phyloP scores from a whole-genome alignment of 2,888 invertebrate species.

The Rotaria magnacalcarata region DNA sequence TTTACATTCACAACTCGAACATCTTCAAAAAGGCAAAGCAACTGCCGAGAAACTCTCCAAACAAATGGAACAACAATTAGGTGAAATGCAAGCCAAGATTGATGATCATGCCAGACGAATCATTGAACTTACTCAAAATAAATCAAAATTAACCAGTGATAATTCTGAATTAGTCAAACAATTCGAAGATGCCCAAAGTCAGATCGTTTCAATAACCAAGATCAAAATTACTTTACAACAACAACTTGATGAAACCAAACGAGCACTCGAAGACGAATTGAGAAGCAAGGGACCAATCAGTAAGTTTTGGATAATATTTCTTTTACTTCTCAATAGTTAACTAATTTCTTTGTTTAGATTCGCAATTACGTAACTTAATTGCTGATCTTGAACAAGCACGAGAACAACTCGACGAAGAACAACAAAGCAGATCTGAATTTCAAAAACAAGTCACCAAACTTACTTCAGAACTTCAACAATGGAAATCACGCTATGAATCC shows the following conservation, averaged over 20 bases:
- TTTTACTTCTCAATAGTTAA: too few species aligned
- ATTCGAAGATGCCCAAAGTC: slow-evolving; percentile 95
- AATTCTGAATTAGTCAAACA: slow-evolving; percentile 92
- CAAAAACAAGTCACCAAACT: slow-evolving; percentile 98
- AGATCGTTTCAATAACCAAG: slow-evolving; percentile 79
- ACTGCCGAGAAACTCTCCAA: slow-evolving; percentile 97
- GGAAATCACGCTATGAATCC: slow-evolving; percentile 97
- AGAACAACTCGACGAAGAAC: slow-evolving; percentile 98
- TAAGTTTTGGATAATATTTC: slow-evolving; percentile 45
- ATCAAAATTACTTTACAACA: slow-evolving; percentile 81
- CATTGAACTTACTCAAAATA: slow-evolving; percentile 74
- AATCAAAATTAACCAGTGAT: slow-evolving; percentile 94
- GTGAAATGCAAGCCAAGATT: slow-evolving; percentile 87
- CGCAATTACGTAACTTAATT: slow-evolving; percentile 94
- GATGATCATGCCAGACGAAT: slow-evolving; percentile 94
- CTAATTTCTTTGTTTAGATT: slow-evolving; percentile 50
- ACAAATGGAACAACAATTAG: slow-evolving; percentile 88
- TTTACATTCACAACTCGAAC: slow-evolving; percentile 90
- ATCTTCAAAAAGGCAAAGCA: slow-evolving; percentile 95
- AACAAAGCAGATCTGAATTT: slow-evolving; percentile 94
- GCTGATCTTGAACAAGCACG: slow-evolving; percentile 97
- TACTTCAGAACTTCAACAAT: slow-evolving; percentile 90
- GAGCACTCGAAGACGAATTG: slow-evolving; percentile 89
- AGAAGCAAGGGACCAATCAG: slow-evolving; percentile 55
- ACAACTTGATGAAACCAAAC: slow-evolving; percentile 94